Percentiles rank a stretch among this genome's conserved stretches.
phyloP scores from a whole-genome alignment of 2,113 vertebrate species.

The Elaphurus davidianus region DNA sequence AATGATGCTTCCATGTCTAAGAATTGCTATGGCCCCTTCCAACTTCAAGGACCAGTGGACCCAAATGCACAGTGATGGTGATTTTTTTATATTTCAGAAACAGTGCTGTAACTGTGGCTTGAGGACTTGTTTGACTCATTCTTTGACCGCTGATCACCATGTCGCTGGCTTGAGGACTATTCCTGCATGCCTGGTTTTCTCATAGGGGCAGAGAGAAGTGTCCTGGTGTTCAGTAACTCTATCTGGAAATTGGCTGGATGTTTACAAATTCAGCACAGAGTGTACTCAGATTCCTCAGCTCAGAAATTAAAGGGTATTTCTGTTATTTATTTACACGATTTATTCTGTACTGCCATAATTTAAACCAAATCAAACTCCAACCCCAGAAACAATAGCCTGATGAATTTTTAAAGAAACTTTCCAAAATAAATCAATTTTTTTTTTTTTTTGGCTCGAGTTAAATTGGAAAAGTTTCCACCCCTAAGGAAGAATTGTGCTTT shows the following conservation, averaged over 20 bases:
- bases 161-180: rapidly evolving
- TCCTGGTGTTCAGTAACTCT: not conserved
- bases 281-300: not conserved
- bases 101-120: rapidly evolving
- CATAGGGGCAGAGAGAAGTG: not conserved
- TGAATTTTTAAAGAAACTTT: slow-evolving; percentile 50
- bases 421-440: slow-evolving; percentile 39
- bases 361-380: slow-evolving; percentile 49
- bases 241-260: not conserved
- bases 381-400: slow-evolving; percentile 41
- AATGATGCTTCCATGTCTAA: rapidly evolving
- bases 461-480: not conserved
- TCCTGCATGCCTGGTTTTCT: not conserved
- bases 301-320: not conserved
- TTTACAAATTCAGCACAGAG: not conserved
- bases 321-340: slow-evolving; percentile 56
- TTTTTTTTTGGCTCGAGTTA: not conserved
- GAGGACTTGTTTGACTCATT: rapidly evolving
- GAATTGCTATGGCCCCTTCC: not conserved
- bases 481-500: not conserved
- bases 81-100: not conserved
- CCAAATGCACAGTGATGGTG: rapidly evolving
- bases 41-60: not conserved
- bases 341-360: slow-evolving; percentile 3
- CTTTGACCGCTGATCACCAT: no score